A percentile compares a stretch with the other conserved stretches of the same genome.
Evolutionary conservation across 2,888 invertebrate species (phyloP).

Genomic region (Tenodera sinensis): DNA sequence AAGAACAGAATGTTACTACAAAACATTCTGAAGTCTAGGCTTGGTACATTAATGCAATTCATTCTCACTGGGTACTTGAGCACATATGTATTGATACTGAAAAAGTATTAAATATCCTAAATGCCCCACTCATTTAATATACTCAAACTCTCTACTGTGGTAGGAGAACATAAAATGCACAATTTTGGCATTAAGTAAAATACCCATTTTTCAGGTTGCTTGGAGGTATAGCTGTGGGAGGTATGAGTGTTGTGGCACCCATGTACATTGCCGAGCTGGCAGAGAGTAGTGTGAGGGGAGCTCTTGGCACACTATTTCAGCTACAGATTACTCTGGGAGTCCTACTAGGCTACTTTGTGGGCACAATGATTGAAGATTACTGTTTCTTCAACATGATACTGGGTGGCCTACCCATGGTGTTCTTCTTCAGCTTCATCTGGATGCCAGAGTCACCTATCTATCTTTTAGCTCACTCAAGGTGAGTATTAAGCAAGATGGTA

Average conservation of each 20-base stretch:
- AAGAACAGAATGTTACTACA: no score
- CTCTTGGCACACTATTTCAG: slow-evolving; percentile 65
- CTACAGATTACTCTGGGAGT: slow-evolving; percentile 64
- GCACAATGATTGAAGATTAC: slow-evolving; percentile 44
- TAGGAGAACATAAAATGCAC: no score
- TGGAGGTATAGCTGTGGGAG: slow-evolving; percentile 61
- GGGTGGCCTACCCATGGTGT: slow-evolving; percentile 44
- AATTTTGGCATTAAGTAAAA: not conserved
- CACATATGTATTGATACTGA: no score
- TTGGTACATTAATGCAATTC: no score
- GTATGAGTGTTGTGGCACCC: slow-evolving; percentile 61
- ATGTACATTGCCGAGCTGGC: slow-evolving; percentile 65
- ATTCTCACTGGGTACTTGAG: no score
- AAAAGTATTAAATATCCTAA: no score
- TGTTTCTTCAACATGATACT: slow-evolving; percentile 47
- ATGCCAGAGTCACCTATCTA: slow-evolving; percentile 71
- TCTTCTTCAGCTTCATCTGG: slow-evolving; percentile 45
- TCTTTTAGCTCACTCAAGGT: slow-evolving; percentile 37
- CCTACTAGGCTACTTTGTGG: slow-evolving; percentile 55
- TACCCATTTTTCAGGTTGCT: slow-evolving; percentile 46
- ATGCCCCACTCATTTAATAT: no score
- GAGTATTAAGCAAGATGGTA: slow-evolving; percentile 38
- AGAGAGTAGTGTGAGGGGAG: slow-evolving; percentile 57
- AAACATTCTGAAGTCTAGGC: no score
- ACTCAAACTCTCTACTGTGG: no score